Evolutionary conservation across 2,888 invertebrate species (phyloP).

Genomic region (Siphlonurus alternatus): DNA sequence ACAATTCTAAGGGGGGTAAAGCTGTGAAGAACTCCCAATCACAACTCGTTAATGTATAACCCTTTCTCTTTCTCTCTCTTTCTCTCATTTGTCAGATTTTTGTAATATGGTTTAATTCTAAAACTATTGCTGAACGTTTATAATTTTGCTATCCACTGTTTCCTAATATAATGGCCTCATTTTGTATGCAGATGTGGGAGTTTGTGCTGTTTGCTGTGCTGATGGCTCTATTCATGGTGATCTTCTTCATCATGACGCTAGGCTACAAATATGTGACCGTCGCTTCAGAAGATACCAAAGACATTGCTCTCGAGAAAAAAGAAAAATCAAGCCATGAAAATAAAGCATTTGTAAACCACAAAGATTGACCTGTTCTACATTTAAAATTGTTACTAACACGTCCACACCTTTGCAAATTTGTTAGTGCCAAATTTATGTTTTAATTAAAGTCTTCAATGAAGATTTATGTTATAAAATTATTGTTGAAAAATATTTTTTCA

Average conservation of each 20-base stretch:
- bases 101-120: too few relatives aligned
- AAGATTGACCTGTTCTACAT: conserved; percentile 1
- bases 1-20: too few relatives aligned
- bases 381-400: not conserved
- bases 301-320: not conserved
- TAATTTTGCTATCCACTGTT: not conserved
- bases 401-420: not conserved
- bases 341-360: conserved; percentile 9
- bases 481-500: too few relatives aligned
- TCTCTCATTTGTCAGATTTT: too few relatives aligned
- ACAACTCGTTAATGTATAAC: too few relatives aligned
- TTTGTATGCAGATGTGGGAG: conserved; percentile 54
- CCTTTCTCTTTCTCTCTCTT: too few relatives aligned
- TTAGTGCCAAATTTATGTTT: too few relatives aligned
- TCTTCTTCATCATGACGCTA: conserved; percentile 65
- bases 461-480: too few relatives aligned
- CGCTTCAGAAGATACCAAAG: conserved; percentile 7
- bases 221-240: conserved; percentile 66
- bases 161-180: conserved; percentile 2
- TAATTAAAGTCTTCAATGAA: too few relatives aligned
- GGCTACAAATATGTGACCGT: conserved; percentile 51
- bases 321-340: conserved; percentile 10
- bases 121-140: not conserved
- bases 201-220: conserved; percentile 75
- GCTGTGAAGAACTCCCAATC: too few relatives aligned